Evolutionary conservation across 2,113 vertebrate species (phyloP).

Genomic region (Willisornis vidua): DNA sequence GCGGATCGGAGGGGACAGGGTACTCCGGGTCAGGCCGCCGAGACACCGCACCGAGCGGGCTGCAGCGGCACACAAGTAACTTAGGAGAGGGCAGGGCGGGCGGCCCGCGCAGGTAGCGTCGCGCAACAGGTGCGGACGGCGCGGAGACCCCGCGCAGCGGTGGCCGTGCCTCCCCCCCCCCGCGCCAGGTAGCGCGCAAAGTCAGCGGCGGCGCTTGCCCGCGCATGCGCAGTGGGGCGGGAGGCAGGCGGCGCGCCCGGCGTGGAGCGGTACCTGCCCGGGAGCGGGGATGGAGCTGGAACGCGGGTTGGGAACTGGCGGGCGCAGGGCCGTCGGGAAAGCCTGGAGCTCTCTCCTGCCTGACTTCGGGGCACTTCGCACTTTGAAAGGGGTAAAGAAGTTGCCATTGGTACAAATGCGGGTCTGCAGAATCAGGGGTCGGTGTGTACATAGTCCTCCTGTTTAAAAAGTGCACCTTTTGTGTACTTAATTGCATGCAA

Average conservation of each 20-base stretch:
- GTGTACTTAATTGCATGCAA: not conserved
- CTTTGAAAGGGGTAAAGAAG: not conserved
- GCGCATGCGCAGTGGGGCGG: constrained; percentile 24
- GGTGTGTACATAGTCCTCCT: not conserved
- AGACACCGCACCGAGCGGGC: not conserved
- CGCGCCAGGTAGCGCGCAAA: constrained; percentile 37
- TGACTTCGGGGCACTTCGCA: not conserved
- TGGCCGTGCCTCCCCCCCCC: not conserved
- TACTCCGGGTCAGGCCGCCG: not conserved
- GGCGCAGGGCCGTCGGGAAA: not conserved
- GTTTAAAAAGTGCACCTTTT: not conserved
- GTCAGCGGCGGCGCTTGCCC: constrained; percentile 27
- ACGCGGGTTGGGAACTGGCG: not conserved
- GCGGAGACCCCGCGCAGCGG: not conserved
- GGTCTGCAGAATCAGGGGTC: not conserved
- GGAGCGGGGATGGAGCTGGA: not conserved
- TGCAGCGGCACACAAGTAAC: not conserved
- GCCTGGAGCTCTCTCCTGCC: not conserved
- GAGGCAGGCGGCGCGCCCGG: not conserved
- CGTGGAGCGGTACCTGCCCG: not conserved
- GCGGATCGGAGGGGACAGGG: not conserved
- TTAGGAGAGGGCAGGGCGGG: not conserved
- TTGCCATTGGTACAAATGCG: not conserved
- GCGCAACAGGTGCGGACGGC: not conserved
- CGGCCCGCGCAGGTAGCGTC: not conserved